These are phyloP conservation scores for Lutraria rhynchaena DNA, from an alignment of 1,140 invertebrate genomes.

Conservation along the genomic window DNA sequence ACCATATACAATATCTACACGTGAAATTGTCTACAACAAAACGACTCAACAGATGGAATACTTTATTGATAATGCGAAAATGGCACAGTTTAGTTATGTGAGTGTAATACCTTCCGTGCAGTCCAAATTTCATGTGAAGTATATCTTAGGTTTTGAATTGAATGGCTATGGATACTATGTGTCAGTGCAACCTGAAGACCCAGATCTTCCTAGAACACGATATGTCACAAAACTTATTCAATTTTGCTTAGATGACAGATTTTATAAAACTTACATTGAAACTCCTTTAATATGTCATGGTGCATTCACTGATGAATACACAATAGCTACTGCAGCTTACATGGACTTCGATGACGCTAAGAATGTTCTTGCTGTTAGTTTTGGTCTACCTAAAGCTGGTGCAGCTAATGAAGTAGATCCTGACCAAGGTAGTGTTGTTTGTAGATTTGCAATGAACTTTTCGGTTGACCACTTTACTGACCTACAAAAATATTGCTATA, in stretches of 20 bases:
- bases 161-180: conserved; percentile 61
- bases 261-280: conserved; percentile 65
- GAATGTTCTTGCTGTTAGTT: conserved; percentile 55
- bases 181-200: conserved; percentile 59
- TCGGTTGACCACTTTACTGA: conserved; percentile 26
- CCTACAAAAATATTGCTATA: conserved; percentile 49
- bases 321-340: conserved; percentile 51
- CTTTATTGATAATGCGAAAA: neutral
- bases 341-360: neutral
- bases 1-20: conserved; percentile 61
- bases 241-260: conserved; percentile 60
- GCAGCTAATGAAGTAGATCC: conserved; percentile 13
- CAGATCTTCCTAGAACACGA: neutral
- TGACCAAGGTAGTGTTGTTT: conserved; percentile 52
- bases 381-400: conserved; percentile 9
- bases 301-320: conserved; percentile 47
- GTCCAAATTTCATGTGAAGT: conserved; percentile 56
- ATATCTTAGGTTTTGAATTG: conserved; percentile 62
- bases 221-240: conserved; percentile 59
- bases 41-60: conserved; percentile 34
- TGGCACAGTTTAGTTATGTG: conserved; percentile 49
- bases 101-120: conserved; percentile 46
- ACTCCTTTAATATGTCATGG: conserved; percentile 50
- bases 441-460: conserved; percentile 42
- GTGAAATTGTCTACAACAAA: conserved; percentile 45